Evolutionary conservation across 2,888 invertebrate species (phyloP).

Genomic region (Drepanosiphum platanoidis): DNA sequence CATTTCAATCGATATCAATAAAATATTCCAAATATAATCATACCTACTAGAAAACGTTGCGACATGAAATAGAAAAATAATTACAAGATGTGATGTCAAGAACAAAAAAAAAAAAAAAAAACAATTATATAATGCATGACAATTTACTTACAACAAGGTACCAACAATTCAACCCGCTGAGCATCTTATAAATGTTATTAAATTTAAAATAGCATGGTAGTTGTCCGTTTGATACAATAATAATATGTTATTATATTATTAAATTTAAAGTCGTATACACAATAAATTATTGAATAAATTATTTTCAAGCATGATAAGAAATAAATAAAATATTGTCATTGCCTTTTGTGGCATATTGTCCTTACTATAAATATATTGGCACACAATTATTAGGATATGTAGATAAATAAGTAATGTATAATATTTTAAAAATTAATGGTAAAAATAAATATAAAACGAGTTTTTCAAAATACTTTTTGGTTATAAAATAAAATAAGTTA

Average conservation of each 20-base stretch:
- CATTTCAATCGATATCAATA: not conserved
- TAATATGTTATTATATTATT: not conserved
- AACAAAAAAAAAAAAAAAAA: not conserved
- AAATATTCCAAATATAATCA: constrained; percentile 25
- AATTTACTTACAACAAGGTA: constrained; percentile 8
- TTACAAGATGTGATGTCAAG: no score
- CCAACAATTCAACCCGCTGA: constrained; percentile 5
- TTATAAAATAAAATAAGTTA: not conserved
- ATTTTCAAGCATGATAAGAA: constrained; percentile 7
- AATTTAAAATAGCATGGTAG: constrained; percentile 5
- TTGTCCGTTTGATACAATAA: not conserved
- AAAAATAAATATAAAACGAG: not conserved
- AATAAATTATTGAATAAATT: not conserved
- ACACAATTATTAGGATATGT: constrained; percentile 48
- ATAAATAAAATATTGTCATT: constrained; percentile 45
- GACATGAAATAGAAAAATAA: not conserved
- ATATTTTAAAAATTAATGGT: not conserved
- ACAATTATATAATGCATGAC: not conserved
- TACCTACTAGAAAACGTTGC: not conserved
- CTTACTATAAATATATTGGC: constrained; percentile 44
- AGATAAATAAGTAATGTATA: not conserved
- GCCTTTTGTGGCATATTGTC: constrained; percentile 22
- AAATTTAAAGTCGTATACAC: not conserved
- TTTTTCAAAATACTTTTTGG: not conserved
- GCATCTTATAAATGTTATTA: not conserved